Conservation (phyloP, 1,140 invertebrate species). For the Heliconius melpomene region DNA sequence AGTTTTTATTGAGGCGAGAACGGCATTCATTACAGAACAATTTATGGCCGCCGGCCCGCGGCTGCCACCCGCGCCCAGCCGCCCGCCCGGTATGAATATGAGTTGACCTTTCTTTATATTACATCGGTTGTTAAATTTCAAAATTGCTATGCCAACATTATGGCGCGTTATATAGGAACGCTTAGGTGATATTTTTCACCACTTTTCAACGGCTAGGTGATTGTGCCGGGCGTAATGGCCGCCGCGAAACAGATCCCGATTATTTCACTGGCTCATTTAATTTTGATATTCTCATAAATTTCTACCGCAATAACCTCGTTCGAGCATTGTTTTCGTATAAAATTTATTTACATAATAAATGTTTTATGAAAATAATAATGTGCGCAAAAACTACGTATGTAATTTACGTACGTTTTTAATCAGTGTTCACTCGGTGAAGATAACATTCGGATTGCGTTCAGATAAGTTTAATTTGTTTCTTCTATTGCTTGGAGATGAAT, state of each 20-base stretch:
- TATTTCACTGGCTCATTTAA: slow-evolving; percentile 11
- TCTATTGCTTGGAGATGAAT: neutral
- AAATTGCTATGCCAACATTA: slow-evolving; percentile 40
- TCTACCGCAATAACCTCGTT: neutral
- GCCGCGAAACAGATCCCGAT: slow-evolving; percentile 9
- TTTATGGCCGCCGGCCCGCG: slow-evolving; percentile 47
- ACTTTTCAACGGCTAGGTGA: slow-evolving; percentile 18
- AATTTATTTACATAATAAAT: neutral
- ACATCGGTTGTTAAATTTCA: slow-evolving; percentile 50
- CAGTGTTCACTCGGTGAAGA: neutral
- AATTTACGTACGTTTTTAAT: neutral
- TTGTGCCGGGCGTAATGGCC: neutral
- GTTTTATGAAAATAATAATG: neutral
- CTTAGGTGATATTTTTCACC: slow-evolving; percentile 29
- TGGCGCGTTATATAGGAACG: slow-evolving; percentile 26
- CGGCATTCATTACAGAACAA: slow-evolving; percentile 61
- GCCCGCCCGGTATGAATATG: slow-evolving; percentile 51
- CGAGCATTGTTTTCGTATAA: neutral
- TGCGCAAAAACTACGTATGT: neutral
- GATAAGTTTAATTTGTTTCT: too few species aligned
- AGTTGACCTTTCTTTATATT: slow-evolving; percentile 56
- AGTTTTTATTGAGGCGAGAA: slow-evolving; percentile 64
- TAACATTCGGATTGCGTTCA: neutral
- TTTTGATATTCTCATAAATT: slow-evolving; percentile 15
- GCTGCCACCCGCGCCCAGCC: slow-evolving; percentile 12